These are phyloP conservation scores for Cyphomyrus plagiostoma DNA, from an alignment of 2,113 vertebrate species.

Conservation along the genomic window DNA sequence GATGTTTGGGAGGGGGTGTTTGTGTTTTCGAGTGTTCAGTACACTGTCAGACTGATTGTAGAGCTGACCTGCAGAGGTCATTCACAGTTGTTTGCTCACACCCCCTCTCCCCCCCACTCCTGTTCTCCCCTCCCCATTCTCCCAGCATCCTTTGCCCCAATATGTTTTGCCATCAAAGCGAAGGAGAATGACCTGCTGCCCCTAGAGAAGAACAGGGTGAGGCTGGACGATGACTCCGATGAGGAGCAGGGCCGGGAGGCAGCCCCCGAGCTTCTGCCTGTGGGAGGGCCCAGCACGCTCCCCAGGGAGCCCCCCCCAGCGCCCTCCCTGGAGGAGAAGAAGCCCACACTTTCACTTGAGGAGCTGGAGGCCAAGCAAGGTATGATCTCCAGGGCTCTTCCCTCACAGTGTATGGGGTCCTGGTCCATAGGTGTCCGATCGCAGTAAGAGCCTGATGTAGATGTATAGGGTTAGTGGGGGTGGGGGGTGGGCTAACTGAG, in stretches of 20 bases:
- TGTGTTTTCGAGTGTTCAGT: background rate
- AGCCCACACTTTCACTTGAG: constrained; percentile 78
- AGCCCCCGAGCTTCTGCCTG: constrained; percentile 52
- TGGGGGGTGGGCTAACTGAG: background rate
- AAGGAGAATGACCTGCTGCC: constrained; percentile 94
- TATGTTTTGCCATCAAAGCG: constrained; percentile 92
- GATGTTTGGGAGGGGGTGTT: background rate
- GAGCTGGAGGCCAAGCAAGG: constrained; percentile 96
- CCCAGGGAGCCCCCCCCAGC: constrained; percentile 47
- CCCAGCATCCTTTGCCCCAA: constrained; percentile 88
- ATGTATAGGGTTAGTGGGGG: background rate
- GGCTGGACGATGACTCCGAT: constrained; percentile 90
- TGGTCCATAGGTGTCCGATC: background rate
- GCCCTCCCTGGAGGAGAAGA: constrained; percentile 72
- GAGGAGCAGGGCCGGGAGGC: constrained; percentile 75
- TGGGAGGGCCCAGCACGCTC: constrained; percentile 40
- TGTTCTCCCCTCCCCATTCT: background rate
- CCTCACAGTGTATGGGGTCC: background rate
- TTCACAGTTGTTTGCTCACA: background rate
- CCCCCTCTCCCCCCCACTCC: background rate
- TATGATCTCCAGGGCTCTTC: constrained; percentile 39
- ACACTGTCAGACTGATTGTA: background rate
- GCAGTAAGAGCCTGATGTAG: background rate
- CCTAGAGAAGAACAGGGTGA: constrained; percentile 90
- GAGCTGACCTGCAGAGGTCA: background rate